Evolutionary conservation across 2,888 invertebrate species (phyloP), one percentile per base, ranked within the genome.

Genomic region (Diaperis boleti): DNA sequence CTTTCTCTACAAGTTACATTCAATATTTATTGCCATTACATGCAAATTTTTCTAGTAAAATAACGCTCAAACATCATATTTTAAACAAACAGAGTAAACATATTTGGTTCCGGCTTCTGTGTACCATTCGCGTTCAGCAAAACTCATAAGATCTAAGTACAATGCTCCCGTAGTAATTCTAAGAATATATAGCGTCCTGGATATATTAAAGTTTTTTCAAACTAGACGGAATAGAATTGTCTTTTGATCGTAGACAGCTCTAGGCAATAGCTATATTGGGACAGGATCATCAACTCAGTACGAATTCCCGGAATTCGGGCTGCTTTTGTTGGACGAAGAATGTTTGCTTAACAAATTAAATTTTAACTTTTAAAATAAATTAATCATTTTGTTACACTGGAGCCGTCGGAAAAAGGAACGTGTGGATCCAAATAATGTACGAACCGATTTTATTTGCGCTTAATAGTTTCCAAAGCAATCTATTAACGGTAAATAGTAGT

Each of bases 1-100:
- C n/a, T 41, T 41, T 41, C 8, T 18, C 18, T 41, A 15, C 18
- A n/a, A n/a, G n/a, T n/a, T n/a, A n/a, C n/a, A 26, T 26, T 26
- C 18, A 26, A 47, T 54, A 61, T 61, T 61, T 61, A 61, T 61
- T 47, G 20, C 17, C 6, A 11, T 35, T 22, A 26, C 45, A 55
- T 55, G 39, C 45, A 33, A 61, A 61, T 54, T 29, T 49, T 15
- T 41, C 31, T 50, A 37, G 15, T 31, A 50, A 31, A 41, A 29
- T n/a, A 26, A 44, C 31, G 13, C 18, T 52, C 15, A 41, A 52
- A 11, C 22, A 52, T 22, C 42, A 20, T 20, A 20, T 26, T 26
- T 26, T 5, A 26, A 26, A 26, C 26, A 26, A 26, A 26, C 6
- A n/a, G 3, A 26, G 6, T 26, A n/a, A n/a, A n/a, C n/a, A n/a